A percentile compares a stretch with the other conserved stretches of the same genome.
These are phyloP conservation scores for Amblyjoppa proteus DNA, from an alignment of 2,888 invertebrate species.

Conservation along the genomic window DNA sequence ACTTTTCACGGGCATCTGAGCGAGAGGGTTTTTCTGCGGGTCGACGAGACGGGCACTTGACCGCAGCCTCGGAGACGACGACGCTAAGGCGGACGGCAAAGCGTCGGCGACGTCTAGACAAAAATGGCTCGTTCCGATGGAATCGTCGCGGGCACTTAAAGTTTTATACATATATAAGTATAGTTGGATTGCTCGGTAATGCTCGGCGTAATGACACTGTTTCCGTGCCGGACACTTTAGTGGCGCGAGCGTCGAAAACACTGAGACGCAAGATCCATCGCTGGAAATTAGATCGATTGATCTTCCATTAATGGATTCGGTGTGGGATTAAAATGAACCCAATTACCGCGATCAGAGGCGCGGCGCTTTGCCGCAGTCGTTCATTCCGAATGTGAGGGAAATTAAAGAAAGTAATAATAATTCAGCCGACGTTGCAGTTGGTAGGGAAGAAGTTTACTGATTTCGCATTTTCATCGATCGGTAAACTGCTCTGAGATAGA, in stretches of 20 bases:
- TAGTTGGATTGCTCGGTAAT: not conserved
- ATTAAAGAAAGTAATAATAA: not conserved
- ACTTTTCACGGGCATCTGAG: too few relatives aligned
- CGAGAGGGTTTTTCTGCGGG: not conserved
- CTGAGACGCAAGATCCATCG: not conserved
- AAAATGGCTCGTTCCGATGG: not conserved
- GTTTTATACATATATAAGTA: not conserved
- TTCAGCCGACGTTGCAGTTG: not conserved
- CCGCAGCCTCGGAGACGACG: not conserved
- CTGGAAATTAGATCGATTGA: not conserved
- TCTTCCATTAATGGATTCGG: not conserved
- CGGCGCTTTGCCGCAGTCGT: not conserved
- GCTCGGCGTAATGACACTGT: not conserved
- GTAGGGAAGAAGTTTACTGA: too few relatives aligned
- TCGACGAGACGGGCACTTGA: not conserved
- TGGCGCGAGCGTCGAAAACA: not conserved
- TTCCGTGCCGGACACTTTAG: not conserved
- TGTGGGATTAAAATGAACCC: not conserved
- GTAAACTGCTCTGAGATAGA: too few relatives aligned
- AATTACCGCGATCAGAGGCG: not conserved
- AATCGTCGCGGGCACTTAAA: not conserved
- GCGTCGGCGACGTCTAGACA: conserved; percentile 30
- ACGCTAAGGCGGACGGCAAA: not conserved
- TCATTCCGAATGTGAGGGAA: not conserved
- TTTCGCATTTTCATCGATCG: too few relatives aligned